These are phyloP conservation scores for Polyommatus iphigenia DNA, from an alignment of 2,888 invertebrate genomes.

Conservation along the genomic window DNA sequence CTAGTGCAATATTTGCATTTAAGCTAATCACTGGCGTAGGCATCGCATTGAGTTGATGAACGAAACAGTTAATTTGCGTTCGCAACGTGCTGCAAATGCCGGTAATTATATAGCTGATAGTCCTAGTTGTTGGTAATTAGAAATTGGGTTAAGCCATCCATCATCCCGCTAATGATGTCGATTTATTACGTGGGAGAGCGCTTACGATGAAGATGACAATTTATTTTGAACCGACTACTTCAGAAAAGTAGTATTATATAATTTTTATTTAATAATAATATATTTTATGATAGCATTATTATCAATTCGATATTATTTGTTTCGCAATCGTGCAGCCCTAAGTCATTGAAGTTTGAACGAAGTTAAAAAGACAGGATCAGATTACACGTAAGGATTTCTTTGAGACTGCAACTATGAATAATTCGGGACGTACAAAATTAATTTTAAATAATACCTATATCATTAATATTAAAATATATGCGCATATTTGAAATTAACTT, in stretches of 20 bases:
- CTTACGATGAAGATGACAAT: not conserved
- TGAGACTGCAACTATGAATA: not conserved
- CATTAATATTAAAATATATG: not conserved
- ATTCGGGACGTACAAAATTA: too few species aligned
- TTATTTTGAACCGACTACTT: not conserved
- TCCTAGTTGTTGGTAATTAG: constrained; percentile 44
- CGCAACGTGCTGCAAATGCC: constrained; percentile 36
- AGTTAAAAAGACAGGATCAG: too few species aligned
- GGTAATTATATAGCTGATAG: constrained; percentile 41
- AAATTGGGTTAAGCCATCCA: constrained; percentile 56
- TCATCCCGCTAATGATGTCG: constrained; percentile 50
- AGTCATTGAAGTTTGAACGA: too few species aligned
- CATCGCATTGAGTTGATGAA: constrained; percentile 35
- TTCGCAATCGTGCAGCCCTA: too few species aligned
- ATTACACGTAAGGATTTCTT: too few species aligned
- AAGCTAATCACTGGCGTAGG: not conserved
- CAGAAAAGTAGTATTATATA: not conserved
- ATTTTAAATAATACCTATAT: too few species aligned
- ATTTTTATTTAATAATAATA: too few species aligned
- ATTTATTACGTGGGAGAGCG: constrained; percentile 44
- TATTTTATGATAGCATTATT: too few species aligned
- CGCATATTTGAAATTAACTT: too few species aligned
- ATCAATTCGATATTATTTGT: too few species aligned
- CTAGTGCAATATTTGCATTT: not conserved
- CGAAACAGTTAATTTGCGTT: constrained; percentile 41